A percentile compares a stretch with the other conserved stretches of the same genome.
Conservation (phyloP, 64 coral and sea anemone genomes). For the Stylophora pistillata region DNA sequence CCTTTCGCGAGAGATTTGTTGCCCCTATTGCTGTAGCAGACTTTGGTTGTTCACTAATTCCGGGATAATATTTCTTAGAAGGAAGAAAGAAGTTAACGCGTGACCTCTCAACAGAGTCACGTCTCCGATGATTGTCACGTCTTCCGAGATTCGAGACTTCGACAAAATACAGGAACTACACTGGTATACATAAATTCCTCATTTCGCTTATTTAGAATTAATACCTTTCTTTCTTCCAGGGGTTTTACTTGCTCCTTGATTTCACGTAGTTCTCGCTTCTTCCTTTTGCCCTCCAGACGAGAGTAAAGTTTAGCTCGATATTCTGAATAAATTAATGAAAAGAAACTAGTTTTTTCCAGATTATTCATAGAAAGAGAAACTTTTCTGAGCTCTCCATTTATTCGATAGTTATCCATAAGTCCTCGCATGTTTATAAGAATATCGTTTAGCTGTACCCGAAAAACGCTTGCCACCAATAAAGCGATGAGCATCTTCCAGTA, state of each 20-base stretch:
- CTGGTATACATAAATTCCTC: no score
- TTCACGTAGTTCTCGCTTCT: background rate
- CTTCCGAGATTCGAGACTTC: no score
- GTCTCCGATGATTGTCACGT: no score
- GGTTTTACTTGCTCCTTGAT: background rate
- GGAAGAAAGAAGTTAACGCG: no score
- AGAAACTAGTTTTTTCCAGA: background rate
- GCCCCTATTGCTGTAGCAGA: no score
- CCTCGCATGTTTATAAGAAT: background rate
- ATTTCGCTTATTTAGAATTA: background rate
- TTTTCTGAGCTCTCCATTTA: no score
- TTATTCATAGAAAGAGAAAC: background rate
- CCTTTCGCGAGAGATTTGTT: no score
- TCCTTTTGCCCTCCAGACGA: conserved; percentile 6
- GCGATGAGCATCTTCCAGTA: conserved; percentile 4
- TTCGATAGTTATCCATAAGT: no score
- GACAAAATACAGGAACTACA: no score
- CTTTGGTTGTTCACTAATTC: no score
- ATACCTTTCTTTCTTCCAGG: background rate
- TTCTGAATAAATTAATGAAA: background rate
- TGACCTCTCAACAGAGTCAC: no score
- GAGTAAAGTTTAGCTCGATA: conserved; percentile 23
- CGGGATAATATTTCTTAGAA: no score
- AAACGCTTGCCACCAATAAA: conserved; percentile 16
- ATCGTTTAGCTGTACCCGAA: background rate